Conservation (phyloP, 2,797 vertebrate species). For the Galagoides demidoff region DNA sequence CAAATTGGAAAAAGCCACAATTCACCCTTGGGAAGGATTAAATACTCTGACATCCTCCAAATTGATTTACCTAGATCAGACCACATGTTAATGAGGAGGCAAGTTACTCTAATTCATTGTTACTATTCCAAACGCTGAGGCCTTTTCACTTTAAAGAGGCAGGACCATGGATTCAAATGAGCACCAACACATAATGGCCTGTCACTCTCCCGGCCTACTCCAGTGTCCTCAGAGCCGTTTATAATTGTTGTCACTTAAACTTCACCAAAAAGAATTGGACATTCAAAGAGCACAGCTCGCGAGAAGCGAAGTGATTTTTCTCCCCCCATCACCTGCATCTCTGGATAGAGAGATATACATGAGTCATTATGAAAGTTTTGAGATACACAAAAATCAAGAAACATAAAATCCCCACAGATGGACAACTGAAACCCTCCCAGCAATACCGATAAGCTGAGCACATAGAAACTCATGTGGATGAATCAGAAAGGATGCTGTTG, state of each 20-base stretch:
- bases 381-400: no score
- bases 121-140: conserved; percentile 62
- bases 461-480: no score
- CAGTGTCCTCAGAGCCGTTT: conserved; percentile 28
- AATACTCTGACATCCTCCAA: conserved; percentile 69
- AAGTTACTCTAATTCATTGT: conserved; percentile 68
- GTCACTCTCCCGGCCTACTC: background rate
- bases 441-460: no score
- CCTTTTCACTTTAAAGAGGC: conserved; percentile 1
- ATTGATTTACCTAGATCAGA: conserved; percentile 80
- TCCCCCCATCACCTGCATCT: background rate
- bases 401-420: no score
- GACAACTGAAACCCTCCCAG: no score
- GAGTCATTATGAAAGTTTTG: no score
- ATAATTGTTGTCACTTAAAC: background rate
- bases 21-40: conserved; percentile 78
- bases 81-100: conserved; percentile 77
- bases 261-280: background rate
- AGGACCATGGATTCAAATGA: conserved; percentile 52
- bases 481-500: no score
- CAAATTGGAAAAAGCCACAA: conserved; percentile 79
- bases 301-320: conserved; percentile 29
- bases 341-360: background rate
- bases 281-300: background rate
- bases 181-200: background rate